A percentile compares a stretch with the other conserved stretches of the same genome.
Evolutionary conservation across 2,113 vertebrate genomes (phyloP).

Genomic region (Scomber colias): DNA sequence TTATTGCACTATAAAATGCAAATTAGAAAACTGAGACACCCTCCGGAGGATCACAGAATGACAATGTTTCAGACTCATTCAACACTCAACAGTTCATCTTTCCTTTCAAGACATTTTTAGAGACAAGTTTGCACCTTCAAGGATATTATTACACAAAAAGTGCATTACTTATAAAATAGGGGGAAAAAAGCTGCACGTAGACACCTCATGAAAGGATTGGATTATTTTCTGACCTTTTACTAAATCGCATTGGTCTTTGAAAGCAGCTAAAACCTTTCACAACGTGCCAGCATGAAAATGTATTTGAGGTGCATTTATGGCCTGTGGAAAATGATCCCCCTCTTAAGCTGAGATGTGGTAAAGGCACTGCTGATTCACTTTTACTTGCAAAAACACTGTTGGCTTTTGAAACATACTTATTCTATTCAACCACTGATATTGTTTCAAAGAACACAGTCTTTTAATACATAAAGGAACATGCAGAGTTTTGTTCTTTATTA

Average conservation of each 20-base stretch:
- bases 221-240: constrained; percentile 66
- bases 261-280: constrained; percentile 63
- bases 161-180: constrained; percentile 34
- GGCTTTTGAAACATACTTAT: not conserved
- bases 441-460: not conserved
- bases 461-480: not conserved
- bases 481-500: not conserved
- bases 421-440: not conserved
- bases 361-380: constrained; percentile 21
- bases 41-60: constrained; percentile 10
- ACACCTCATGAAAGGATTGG: constrained; percentile 54
- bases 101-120: constrained; percentile 23
- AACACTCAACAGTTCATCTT: too few species aligned
- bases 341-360: constrained; percentile 18
- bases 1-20: constrained; percentile 20
- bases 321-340: constrained; percentile 43
- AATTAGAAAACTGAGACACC: constrained; percentile 34
- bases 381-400: not conserved
- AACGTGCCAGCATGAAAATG: constrained; percentile 47
- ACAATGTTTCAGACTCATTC: not conserved
- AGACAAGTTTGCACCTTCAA: constrained; percentile 36
- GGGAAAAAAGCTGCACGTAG: constrained; percentile 23
- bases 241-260: constrained; percentile 60
- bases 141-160: constrained; percentile 48
- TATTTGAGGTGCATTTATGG: constrained; percentile 46